A percentile compares a stretch with the other conserved stretches of the same genome.
phyloP scores from a whole-genome alignment of 2,888 invertebrate species.

The Polyommatus icarus region DNA sequence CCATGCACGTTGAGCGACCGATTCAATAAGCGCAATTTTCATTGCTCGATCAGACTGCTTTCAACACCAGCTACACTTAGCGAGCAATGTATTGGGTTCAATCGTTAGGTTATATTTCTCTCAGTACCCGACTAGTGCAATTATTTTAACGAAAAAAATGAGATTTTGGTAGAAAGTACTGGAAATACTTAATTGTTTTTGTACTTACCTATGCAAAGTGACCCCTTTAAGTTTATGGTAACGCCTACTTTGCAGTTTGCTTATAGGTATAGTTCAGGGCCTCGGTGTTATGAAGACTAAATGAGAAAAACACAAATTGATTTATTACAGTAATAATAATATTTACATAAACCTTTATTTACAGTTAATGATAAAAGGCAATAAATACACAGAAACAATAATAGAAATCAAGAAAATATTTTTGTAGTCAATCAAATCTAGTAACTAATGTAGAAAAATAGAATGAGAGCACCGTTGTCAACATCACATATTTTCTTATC shows the following conservation, averaged over 20 bases:
- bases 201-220: too few relatives aligned
- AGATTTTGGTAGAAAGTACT: too few relatives aligned
- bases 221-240: too few relatives aligned
- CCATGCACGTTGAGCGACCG: too few relatives aligned
- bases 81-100: too few relatives aligned
- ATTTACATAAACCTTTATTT: constrained; percentile 38
- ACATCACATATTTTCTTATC: constrained; percentile 13
- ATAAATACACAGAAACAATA: constrained; percentile 36
- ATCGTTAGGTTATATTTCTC: too few relatives aligned
- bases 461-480: constrained; percentile 18
- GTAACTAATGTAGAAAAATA: constrained; percentile 17
- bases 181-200: too few relatives aligned
- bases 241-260: background rate
- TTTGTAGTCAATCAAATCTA: background rate
- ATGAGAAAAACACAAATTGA: background rate
- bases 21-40: too few relatives aligned
- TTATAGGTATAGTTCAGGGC: background rate
- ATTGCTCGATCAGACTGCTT: too few relatives aligned
- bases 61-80: too few relatives aligned
- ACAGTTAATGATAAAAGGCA: constrained; percentile 35
- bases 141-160: too few relatives aligned
- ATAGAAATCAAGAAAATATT: constrained; percentile 19
- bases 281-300: background rate
- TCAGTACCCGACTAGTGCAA: too few relatives aligned
- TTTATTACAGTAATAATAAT: constrained; percentile 26